A percentile compares a stretch with the other conserved stretches of the same genome.
Evolutionary conservation across 2,797 vertebrate genomes (phyloP).

Genomic region (Hylomyscus alleni): DNA sequence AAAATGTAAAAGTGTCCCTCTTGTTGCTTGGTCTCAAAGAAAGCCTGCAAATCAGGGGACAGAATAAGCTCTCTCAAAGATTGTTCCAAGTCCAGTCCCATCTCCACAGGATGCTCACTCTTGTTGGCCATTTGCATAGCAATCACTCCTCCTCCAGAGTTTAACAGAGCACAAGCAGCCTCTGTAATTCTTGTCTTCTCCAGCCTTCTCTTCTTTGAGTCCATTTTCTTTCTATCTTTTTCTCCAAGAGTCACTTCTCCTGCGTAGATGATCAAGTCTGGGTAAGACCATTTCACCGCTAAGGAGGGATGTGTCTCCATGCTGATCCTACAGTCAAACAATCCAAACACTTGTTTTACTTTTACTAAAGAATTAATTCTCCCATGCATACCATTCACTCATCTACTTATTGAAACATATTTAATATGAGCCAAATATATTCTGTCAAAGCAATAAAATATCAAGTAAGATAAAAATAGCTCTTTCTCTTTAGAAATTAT

Average conservation of each 20-base stretch:
- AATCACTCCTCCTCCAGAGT: slow-evolving; percentile 85
- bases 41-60: fast-evolving
- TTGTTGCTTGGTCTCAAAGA: slow-evolving; percentile 65
- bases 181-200: background rate
- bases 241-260: slow-evolving; percentile 80
- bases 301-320: background rate
- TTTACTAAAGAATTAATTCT: background rate
- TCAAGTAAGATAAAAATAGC: background rate
- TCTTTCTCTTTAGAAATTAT: background rate
- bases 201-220: background rate
- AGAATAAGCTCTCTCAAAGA: slow-evolving; percentile 55
- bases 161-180: slow-evolving; percentile 78
- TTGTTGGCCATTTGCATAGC: slow-evolving; percentile 44
- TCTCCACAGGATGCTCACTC: background rate
- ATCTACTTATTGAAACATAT: background rate
- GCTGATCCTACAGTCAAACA: slow-evolving; percentile 22
- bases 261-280: slow-evolving; percentile 75
- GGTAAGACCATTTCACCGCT: background rate
- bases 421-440: background rate
- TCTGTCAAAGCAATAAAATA: background rate
- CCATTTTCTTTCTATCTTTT: slow-evolving; percentile 35
- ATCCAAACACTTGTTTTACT: background rate
- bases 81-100: slow-evolving; percentile 74
- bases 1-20: slow-evolving; percentile 67
- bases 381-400: background rate